Percentiles rank a stretch among this genome's conserved stretches.
Evolutionary conservation across 1,140 invertebrate species (phyloP).

Genomic region (Cheumatopsyche charites): DNA sequence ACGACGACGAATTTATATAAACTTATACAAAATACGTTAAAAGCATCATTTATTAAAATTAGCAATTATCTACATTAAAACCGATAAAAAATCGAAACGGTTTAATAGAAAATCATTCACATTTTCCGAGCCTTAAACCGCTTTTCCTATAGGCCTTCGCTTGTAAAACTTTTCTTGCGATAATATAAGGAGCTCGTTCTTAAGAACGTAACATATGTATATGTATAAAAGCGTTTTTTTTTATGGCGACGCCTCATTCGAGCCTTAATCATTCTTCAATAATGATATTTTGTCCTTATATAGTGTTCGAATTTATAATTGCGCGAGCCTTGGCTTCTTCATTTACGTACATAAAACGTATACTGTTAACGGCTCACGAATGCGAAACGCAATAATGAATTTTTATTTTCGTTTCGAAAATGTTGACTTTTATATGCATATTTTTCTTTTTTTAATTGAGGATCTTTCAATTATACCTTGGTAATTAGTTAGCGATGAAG

Average conservation of each 20-base stretch:
- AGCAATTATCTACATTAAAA: too few relatives aligned
- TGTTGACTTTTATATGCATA: too few relatives aligned
- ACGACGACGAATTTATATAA: too few relatives aligned
- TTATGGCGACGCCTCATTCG: slow-evolving; percentile 21
- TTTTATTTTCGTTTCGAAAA: too few relatives aligned
- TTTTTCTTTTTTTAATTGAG: too few relatives aligned
- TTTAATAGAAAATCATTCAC: background rate
- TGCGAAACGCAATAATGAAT: too few relatives aligned
- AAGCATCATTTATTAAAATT: too few relatives aligned
- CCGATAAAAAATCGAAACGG: too few relatives aligned
- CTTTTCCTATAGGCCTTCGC: background rate
- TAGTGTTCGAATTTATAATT: slow-evolving; percentile 30
- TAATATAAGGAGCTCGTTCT: background rate
- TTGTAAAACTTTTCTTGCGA: background rate
- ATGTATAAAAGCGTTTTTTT: slow-evolving; percentile 8
- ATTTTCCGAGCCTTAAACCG: background rate
- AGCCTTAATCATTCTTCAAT: slow-evolving; percentile 28
- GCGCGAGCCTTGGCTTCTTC: slow-evolving; percentile 9
- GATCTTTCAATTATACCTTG: too few relatives aligned
- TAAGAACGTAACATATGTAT: background rate
- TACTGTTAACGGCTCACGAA: too few relatives aligned
- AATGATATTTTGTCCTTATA: slow-evolving; percentile 33
- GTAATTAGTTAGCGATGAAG: too few relatives aligned
- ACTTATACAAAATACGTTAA: too few relatives aligned
- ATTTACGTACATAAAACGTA: slow-evolving; percentile 16